Evolutionary conservation across 2,113 vertebrate species (phyloP).

Genomic region (Orycteropus afer): DNA sequence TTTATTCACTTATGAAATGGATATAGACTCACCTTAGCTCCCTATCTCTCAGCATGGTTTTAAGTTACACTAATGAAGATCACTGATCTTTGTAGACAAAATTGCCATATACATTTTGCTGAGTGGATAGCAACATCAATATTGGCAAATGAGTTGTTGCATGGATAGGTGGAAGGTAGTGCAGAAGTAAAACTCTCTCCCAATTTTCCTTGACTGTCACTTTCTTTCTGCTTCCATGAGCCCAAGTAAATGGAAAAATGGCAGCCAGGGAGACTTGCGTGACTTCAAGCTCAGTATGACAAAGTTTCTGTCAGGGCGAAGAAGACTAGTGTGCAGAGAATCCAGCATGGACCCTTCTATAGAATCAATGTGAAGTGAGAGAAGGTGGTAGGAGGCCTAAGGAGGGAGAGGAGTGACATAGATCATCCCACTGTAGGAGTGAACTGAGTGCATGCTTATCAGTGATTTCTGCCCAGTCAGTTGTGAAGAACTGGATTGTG

Average conservation of each 20-base stretch:
- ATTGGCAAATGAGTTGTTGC: background rate
- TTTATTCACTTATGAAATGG: slow-evolving; percentile 5
- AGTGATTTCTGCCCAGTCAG: background rate
- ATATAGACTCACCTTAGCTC: background rate
- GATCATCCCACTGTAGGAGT: background rate
- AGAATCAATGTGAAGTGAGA: background rate
- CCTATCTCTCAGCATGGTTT: background rate
- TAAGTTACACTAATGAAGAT: background rate
- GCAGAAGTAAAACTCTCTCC: background rate
- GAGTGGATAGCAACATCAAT: too few relatives aligned
- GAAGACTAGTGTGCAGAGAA: background rate
- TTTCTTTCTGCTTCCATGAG: background rate
- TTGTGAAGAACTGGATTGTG: background rate
- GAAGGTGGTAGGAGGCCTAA: background rate
- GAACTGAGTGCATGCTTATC: background rate
- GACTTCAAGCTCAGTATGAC: background rate
- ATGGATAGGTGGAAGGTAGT: background rate
- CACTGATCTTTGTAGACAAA: background rate
- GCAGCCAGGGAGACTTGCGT: background rate
- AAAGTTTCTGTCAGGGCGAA: background rate
- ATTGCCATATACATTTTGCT: background rate
- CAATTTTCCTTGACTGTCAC: background rate
- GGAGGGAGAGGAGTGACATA: background rate
- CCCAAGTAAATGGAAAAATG: background rate
- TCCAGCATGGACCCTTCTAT: background rate